phyloP scores from a whole-genome alignment of 1,140 invertebrate genomes.

The Tetragonula clypearis region DNA sequence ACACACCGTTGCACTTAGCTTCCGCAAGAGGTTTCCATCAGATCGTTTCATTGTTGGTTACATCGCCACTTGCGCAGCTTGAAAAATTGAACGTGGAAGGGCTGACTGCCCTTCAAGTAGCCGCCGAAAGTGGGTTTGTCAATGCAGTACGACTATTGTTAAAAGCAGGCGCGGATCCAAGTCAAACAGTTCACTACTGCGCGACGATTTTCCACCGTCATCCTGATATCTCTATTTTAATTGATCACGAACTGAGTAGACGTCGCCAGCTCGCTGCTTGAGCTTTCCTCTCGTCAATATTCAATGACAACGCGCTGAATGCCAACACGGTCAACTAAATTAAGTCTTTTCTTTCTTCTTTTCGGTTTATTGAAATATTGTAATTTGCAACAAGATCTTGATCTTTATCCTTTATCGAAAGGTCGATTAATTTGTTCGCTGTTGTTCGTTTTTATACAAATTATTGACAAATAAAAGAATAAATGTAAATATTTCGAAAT shows the following conservation, averaged over 20 bases:
- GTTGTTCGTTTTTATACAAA: background rate
- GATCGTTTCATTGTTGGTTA: constrained; percentile 73
- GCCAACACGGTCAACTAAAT: background rate
- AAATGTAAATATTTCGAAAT: background rate
- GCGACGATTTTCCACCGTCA: constrained; percentile 68
- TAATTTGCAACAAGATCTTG: background rate
- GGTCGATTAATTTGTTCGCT: background rate
- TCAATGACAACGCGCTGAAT: background rate
- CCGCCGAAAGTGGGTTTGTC: constrained; percentile 79
- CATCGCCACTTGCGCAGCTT: constrained; percentile 68
- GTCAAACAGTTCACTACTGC: constrained; percentile 57
- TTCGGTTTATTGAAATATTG: background rate
- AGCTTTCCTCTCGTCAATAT: constrained; percentile 26
- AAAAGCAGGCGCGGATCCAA: constrained; percentile 73
- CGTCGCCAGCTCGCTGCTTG: constrained; percentile 72
- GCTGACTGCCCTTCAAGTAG: constrained; percentile 76
- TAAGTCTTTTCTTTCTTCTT: no score
- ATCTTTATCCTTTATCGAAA: background rate
- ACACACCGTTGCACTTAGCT: constrained; percentile 78
- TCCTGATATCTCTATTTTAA: constrained; percentile 70
- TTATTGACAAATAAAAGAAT: background rate
- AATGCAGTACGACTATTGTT: constrained; percentile 72
- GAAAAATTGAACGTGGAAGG: constrained; percentile 76
- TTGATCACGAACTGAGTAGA: constrained; percentile 72
- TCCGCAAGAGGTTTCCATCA: constrained; percentile 78